A percentile compares a stretch with the other conserved stretches of the same genome.
phyloP scores from a whole-genome alignment of 1,140 invertebrate species.

The Papilio polytes region DNA sequence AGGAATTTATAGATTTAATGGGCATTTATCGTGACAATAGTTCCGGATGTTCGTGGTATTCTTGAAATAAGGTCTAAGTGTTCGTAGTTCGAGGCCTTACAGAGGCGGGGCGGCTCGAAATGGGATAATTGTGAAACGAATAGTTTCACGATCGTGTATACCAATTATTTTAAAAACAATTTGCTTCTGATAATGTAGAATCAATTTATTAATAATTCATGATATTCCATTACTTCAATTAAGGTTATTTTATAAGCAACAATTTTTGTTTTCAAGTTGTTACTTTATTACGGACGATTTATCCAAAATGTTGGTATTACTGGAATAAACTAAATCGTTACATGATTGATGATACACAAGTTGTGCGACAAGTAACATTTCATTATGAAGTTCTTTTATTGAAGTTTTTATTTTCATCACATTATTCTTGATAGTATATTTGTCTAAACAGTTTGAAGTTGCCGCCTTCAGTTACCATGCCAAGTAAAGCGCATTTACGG shows the following conservation, averaged over 20 bases:
- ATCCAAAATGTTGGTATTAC: no score
- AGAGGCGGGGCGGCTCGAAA: background rate
- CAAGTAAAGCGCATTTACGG: background rate
- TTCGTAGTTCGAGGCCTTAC: background rate
- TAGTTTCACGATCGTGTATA: constrained; percentile 1
- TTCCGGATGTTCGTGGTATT: background rate
- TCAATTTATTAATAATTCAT: background rate
- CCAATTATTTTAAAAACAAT: constrained; percentile 1
- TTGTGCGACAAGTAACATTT: no score
- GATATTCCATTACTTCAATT: background rate
- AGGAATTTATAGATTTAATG: background rate
- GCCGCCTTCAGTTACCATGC: background rate
- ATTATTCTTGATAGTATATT: no score
- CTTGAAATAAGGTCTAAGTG: background rate
- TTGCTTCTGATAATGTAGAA: background rate
- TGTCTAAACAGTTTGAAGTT: background rate
- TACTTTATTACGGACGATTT: background rate
- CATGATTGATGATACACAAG: no score
- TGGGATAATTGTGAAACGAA: constrained; percentile 3
- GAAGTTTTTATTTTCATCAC: no score
- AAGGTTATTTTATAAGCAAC: background rate
- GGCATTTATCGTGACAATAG: background rate
- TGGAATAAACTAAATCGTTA: no score
- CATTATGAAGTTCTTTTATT: no score
- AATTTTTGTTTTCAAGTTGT: background rate